phyloP scores from a whole-genome alignment of 2,888 invertebrate species.

The Drosophila birchii region DNA sequence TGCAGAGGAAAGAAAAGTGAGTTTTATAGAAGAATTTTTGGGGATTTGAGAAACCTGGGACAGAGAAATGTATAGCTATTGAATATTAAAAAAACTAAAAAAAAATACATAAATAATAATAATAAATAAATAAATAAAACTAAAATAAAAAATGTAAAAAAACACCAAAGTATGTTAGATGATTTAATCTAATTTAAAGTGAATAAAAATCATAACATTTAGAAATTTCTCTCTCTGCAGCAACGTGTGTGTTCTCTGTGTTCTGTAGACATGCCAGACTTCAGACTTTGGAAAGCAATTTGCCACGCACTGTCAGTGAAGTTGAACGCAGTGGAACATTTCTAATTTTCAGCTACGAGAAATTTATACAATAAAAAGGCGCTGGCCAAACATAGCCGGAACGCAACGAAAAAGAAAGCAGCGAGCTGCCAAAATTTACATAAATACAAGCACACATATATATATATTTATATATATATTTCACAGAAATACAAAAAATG shows the following conservation, averaged over 20 bases:
- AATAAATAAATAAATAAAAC: no score
- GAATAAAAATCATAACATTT: background rate
- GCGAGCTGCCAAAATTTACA: conserved; percentile 60
- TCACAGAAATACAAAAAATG: background rate
- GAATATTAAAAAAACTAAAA: background rate
- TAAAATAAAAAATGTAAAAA: background rate
- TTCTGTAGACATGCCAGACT: conserved; percentile 51
- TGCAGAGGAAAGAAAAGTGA: conserved; percentile 3
- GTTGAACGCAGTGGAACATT: conserved; percentile 79
- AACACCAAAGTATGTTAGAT: background rate
- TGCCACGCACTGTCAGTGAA: conserved; percentile 81
- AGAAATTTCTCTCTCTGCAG: conserved; percentile 14
- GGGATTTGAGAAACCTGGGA: background rate
- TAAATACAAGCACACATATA: conserved; percentile 46
- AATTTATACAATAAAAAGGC: conserved; percentile 73
- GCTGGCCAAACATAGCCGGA: conserved; percentile 43
- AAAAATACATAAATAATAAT: no score
- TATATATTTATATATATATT: background rate
- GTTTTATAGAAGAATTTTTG: background rate
- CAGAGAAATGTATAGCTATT: background rate
- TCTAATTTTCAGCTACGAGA: conserved; percentile 80
- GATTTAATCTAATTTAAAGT: background rate
- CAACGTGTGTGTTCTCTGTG: conserved; percentile 34
- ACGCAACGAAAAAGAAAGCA: conserved; percentile 25
- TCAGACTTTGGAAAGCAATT: conserved; percentile 79